Base-by-base conservation (phyloP, 2,888 invertebrate species). In the Nezara viridula region DNA sequence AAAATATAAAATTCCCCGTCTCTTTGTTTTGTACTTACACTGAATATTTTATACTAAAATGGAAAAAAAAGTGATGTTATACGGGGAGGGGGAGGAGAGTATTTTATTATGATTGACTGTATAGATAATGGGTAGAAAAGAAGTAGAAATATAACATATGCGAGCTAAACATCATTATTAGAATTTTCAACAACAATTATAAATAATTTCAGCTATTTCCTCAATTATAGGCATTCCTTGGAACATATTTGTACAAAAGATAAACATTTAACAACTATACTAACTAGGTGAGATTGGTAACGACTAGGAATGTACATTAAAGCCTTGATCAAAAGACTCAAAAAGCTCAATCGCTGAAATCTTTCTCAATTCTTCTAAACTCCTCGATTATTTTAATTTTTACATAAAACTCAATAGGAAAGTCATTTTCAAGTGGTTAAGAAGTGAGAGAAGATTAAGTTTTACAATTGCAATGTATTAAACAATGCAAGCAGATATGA, bases 401-500 rank as follows among this genome's bases (percentile, higher is more conserved):
- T 5, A 47, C 24, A 44, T 4, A 55, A 88, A 88, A 40, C 12
- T 47, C 32, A 47, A 66, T 88, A 27, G 32, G 47, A 88, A 40
- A 77, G 27, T 66, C 50, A 32, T 73, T 49, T 37, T 50, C 49
- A 55, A 85, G 37, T 24, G 24, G 37, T 24, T 32, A 60, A 87
- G 40, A 44, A 49, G 66, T 66, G 21, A 73, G 77, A 60, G 32
- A 40, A 37, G 47, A 55, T 32, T 12, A 19, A 88, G 88, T 77
- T 77, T 66, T 86, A 86, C 32, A 32, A 52, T 49, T 86, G 50
- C 50, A 55, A 55, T 55, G 88, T n/a, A 88, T 88, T 92, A 96
- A 94, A 96, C 95, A 94, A 96, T 95, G 94, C 96, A 96, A 95
- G 96, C 96, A 94, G 96, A 96, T 94, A 96, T 95, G 94, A 96